Base-by-base conservation (phyloP, 2,113 vertebrate genomes). In the Crotalus tigris region DNA sequence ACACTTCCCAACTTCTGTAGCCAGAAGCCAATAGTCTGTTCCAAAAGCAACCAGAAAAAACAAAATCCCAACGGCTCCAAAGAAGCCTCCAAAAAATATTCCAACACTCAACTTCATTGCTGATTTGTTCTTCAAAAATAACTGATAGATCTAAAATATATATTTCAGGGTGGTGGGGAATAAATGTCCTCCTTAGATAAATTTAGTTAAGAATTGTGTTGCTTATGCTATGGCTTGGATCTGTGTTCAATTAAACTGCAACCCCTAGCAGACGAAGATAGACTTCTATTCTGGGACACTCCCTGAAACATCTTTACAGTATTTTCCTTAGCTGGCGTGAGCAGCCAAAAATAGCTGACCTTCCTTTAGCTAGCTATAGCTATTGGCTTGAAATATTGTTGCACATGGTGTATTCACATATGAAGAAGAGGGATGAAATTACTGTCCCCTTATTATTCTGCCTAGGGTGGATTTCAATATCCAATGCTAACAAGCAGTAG, bases 21-120 rank as follows among this genome's bases (percentile, higher is more conserved):
- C 99, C 93, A 99, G 97, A 94, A 99, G 98, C 99, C 99, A 99
- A 94, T 99, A 99, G 97, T 99, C 99, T 0, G 99, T 99, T 97
- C 99, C 99, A 97, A 99, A 99, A 0, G 99, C 98, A 92, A 99
- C 97, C 92, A 99, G 96, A 96, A 98, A 98, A 75, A 99, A 98
- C 59, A 99, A 97, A 93, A 98, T 97, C 0, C 98, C 99, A 92
- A 99, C 94, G 61, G 98, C 98, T 44, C 98, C 99, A 85, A 99
- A 99, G 61, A 99, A 97, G 81, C 99, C 99, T 24, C 99, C 99
- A 93, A 99, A 99, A 96, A 99, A 99, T 95, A 99, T 97, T 1
- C 98, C 98, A 87, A 99, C 97, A 0, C 98, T 99, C 13, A 99
- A 97, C 97, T 98, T 99, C 99, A 99, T 99, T 96, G 94, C 95